phyloP scores from a whole-genome alignment of 1,140 invertebrate species.

The Drosophila repleta region DNA sequence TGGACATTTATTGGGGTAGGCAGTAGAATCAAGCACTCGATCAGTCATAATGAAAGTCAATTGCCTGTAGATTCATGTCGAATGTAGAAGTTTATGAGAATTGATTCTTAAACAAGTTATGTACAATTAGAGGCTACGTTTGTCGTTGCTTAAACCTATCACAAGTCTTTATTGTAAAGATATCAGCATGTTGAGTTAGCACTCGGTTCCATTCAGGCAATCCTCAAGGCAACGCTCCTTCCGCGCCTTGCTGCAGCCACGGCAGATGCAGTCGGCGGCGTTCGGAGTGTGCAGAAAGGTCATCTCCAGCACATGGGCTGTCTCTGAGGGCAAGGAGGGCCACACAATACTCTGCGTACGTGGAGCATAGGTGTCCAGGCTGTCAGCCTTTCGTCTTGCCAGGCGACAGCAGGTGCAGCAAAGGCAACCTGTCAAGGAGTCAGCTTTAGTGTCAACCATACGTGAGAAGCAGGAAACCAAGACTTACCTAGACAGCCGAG shows the following conservation, averaged over 20 bases:
- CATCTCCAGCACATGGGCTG: constrained; percentile 40
- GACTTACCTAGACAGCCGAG: constrained; percentile 52
- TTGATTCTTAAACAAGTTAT: background rate
- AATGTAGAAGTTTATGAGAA: background rate
- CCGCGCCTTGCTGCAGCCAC: constrained; percentile 25
- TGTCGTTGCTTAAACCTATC: background rate
- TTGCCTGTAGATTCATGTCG: background rate
- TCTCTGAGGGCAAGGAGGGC: constrained; percentile 50
- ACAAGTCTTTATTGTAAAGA: background rate
- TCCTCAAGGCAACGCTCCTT: constrained; percentile 18
- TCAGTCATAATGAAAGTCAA: background rate
- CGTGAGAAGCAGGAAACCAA: background rate
- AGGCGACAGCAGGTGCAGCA: constrained; percentile 38
- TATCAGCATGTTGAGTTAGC: background rate
- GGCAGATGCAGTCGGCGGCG: constrained; percentile 37
- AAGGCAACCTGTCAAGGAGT: constrained; percentile 35
- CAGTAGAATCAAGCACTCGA: too few relatives aligned
- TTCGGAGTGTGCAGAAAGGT: constrained; percentile 47
- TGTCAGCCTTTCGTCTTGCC: constrained; percentile 7
- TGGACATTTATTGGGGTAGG: too few relatives aligned
- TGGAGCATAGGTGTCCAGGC: constrained; percentile 60
- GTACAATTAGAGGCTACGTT: background rate
- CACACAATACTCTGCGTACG: constrained; percentile 67
- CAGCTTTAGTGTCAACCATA: background rate
- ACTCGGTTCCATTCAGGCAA: too few relatives aligned